Evolutionary conservation across 1,140 invertebrate genomes (phyloP).

Genomic region (Berghia stephanieae): DNA sequence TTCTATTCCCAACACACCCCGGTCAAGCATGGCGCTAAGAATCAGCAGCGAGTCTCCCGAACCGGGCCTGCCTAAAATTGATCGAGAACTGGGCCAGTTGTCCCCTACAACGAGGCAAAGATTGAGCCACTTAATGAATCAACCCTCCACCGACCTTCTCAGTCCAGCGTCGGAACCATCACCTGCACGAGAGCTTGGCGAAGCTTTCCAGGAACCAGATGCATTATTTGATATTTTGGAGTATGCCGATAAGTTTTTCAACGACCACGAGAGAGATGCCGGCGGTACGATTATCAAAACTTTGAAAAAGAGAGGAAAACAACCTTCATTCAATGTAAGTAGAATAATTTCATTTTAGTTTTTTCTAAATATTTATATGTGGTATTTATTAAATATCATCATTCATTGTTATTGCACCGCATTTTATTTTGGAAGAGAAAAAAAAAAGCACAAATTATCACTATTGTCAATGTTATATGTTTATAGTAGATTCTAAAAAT

Average conservation of each 20-base stretch:
- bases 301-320: conserved; percentile 69
- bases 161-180: conserved; percentile 23
- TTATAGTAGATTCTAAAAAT: too few relatives aligned
- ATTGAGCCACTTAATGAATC: conserved; percentile 30
- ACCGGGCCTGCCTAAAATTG: background rate
- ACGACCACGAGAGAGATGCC: conserved; percentile 84
- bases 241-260: conserved; percentile 93
- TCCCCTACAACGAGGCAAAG: conserved; percentile 36
- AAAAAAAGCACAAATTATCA: too few relatives aligned
- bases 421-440: too few relatives aligned
- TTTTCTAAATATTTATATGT: background rate
- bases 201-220: conserved; percentile 36
- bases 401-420: too few relatives aligned
- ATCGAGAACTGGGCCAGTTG: conserved; percentile 34
- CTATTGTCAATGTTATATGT: too few relatives aligned
- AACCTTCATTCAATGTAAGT: conserved; percentile 46
- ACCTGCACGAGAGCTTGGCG: conserved; percentile 30
- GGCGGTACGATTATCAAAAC: conserved; percentile 87
- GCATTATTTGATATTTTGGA: conserved; percentile 84
- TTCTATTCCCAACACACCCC: conserved; percentile 34
- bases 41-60: conserved; percentile 15
- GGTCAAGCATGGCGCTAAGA: conserved; percentile 34
- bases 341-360: background rate
- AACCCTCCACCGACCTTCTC: conserved; percentile 13
- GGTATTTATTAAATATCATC: too few relatives aligned